Conservation (phyloP, 2,888 invertebrate species). For the Lucinisca nassula region DNA sequence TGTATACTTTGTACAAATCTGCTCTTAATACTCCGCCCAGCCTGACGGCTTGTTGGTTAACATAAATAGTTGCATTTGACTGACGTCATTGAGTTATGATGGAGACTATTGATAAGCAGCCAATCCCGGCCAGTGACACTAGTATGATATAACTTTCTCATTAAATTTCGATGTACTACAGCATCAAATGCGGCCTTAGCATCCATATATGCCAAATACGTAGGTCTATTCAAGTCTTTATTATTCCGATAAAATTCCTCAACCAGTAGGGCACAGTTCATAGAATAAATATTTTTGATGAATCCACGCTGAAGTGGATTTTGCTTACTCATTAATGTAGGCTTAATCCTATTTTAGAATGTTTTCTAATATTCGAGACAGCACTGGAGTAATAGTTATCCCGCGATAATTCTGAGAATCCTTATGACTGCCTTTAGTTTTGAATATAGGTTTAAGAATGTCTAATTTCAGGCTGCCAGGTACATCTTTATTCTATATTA, state of each 20-base stretch:
- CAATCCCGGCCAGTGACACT: neutral
- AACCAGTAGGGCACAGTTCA: neutral
- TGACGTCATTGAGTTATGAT: neutral
- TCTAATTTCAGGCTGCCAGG: neutral
- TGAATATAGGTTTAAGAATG: neutral
- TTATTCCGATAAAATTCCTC: neutral
- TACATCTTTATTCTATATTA: too few relatives aligned
- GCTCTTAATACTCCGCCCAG: conserved; percentile 3
- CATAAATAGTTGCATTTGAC: neutral
- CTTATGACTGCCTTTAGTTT: neutral
- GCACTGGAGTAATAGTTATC: neutral
- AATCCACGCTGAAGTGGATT: neutral
- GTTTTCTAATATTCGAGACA: neutral
- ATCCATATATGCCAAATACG: neutral
- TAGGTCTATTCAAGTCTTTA: neutral
- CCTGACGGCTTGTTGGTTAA: neutral
- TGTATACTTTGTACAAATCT: neutral
- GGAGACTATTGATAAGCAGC: neutral
- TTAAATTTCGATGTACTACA: neutral
- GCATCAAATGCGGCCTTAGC: neutral
- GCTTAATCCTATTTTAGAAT: neutral
- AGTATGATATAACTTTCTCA: neutral
- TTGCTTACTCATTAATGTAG: neutral
- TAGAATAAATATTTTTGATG: neutral
- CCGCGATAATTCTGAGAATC: neutral